Percentiles rank a stretch among this genome's conserved stretches.
Conservation (phyloP, 2,888 invertebrate species). For the Lithophane semibrunnea region DNA sequence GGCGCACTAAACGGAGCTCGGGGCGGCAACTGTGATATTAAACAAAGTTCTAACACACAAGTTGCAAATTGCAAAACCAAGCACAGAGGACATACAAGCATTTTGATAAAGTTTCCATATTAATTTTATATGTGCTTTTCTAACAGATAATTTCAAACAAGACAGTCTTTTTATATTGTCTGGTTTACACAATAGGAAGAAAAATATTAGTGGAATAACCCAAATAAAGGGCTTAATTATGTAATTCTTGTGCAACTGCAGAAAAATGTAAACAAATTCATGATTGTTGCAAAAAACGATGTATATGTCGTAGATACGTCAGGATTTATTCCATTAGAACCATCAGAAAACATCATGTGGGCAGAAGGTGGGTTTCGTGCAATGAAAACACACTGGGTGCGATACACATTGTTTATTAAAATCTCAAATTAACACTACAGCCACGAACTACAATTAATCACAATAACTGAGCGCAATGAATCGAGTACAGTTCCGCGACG, state of each 20-base stretch:
- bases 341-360: no score
- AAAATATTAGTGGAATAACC: no score
- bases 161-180: neutral
- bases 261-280: neutral
- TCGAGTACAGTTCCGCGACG: no score
- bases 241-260: neutral
- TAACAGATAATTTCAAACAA: no score
- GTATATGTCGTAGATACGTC: no score
- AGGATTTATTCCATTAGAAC: no score
- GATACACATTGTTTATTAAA: no score
- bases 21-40: conserved; percentile 47
- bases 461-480: no score
- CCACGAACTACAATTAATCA: no score
- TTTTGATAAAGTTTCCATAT: conserved; percentile 19
- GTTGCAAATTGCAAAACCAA: conserved; percentile 53
- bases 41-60: conserved; percentile 52
- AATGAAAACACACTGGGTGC: no score
- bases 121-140: neutral
- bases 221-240: neutral
- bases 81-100: conserved; percentile 8
- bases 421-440: no score
- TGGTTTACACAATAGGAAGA: neutral
- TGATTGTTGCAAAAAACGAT: neutral
- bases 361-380: no score
- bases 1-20: conserved; percentile 31